These are phyloP conservation scores for Plutella xylostella DNA, from an alignment of 2,888 invertebrate genomes.

Conservation along the genomic window DNA sequence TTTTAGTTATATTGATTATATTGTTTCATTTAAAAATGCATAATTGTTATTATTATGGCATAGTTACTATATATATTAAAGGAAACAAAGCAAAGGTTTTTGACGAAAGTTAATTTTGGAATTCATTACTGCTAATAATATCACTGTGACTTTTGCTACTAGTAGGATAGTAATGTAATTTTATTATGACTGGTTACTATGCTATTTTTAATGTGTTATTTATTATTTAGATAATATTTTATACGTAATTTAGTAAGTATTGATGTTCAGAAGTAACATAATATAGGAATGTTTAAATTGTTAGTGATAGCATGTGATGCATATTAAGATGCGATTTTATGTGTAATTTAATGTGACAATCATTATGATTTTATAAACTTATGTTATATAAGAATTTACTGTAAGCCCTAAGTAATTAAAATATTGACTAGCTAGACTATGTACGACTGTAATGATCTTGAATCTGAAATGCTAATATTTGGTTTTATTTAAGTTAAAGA, in stretches of 20 bases:
- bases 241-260: conserved; percentile 7
- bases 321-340: neutral
- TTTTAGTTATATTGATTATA: conserved; percentile 10
- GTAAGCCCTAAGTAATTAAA: no score
- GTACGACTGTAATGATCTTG: no score
- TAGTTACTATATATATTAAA: neutral
- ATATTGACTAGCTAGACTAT: no score
- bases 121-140: conserved; percentile 30
- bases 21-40: conserved; percentile 8
- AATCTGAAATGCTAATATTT: no score
- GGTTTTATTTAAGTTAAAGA: no score
- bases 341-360: no score
- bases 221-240: conserved; percentile 47
- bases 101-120: conserved; percentile 27
- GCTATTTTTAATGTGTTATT: conserved; percentile 48
- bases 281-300: conserved; percentile 6
- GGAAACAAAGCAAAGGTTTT: conserved; percentile 27
- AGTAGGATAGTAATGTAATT: conserved; percentile 19
- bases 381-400: no score
- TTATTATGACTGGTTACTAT: conserved; percentile 47
- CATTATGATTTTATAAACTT: no score
- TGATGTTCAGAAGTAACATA: neutral
- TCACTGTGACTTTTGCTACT: conserved; percentile 17
- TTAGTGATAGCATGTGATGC: conserved; percentile 1
- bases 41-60: neutral